These are phyloP conservation scores for Lacanobia wlatinum DNA, from an alignment of 2,888 invertebrate genomes.

Conservation along the genomic window DNA sequence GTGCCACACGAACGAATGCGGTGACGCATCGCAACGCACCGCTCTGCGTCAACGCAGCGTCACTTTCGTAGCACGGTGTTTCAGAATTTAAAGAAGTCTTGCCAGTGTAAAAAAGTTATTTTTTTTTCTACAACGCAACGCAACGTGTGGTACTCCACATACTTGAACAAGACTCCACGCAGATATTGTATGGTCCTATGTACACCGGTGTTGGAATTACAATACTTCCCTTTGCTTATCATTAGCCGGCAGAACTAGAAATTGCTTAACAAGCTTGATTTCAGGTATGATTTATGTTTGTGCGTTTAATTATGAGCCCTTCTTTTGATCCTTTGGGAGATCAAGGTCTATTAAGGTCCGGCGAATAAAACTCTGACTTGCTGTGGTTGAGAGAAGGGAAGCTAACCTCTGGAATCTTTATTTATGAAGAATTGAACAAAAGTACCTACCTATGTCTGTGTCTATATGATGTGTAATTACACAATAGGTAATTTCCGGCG, in stretches of 20 bases:
- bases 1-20: too few species aligned
- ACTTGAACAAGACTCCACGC: conserved; percentile 62
- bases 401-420: background rate
- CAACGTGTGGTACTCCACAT: background rate
- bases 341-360: background rate
- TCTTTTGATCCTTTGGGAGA: background rate
- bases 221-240: conserved; percentile 50
- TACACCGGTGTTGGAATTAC: conserved; percentile 48
- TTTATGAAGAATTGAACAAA: too few species aligned
- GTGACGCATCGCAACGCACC: too few species aligned
- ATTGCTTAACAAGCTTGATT: conserved; percentile 36
- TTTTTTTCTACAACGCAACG: too few species aligned
- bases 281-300: background rate
- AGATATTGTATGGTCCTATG: conserved; percentile 61
- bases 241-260: conserved; percentile 33
- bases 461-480: too few species aligned
- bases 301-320: conserved; percentile 1
- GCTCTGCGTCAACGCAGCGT: too few species aligned
- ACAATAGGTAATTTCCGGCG: too few species aligned
- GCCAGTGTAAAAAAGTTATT: too few species aligned
- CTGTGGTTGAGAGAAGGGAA: background rate
- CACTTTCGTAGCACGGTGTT: too few species aligned
- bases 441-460: too few species aligned
- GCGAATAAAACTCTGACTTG: background rate
- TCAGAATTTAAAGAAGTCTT: too few species aligned